Percentiles rank a stretch among this genome's conserved stretches.
Conservation (phyloP, 1,140 invertebrate species). For the Drosophila neocordata region DNA sequence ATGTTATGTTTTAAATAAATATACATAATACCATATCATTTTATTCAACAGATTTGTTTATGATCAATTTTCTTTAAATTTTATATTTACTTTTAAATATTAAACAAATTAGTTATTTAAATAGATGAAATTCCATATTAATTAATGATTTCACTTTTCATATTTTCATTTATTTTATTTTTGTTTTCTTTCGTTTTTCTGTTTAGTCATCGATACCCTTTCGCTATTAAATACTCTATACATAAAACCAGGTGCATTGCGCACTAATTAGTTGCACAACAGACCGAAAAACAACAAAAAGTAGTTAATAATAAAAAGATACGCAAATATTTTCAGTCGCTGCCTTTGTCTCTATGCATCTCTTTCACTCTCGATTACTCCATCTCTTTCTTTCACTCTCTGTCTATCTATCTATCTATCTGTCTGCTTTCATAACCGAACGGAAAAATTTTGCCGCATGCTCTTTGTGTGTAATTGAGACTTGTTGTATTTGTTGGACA, state of each 20-base stretch:
- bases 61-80: too few relatives aligned
- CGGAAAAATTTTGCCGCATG: conserved; percentile 34
- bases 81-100: too few relatives aligned
- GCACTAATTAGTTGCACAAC: conserved; percentile 80
- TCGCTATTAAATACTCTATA: conserved; percentile 13
- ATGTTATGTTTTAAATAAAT: too few relatives aligned
- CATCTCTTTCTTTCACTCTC: neutral
- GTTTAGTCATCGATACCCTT: conserved; percentile 2
- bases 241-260: conserved; percentile 65
- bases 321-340: conserved; percentile 68
- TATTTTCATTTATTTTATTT: neutral
- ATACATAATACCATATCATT: too few relatives aligned
- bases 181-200: neutral
- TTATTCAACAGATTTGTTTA: too few relatives aligned
- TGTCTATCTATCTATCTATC: neutral
- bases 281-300: conserved; percentile 63
- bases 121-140: neutral
- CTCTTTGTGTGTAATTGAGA: conserved; percentile 47
- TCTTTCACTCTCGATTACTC: neutral
- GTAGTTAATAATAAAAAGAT: conserved; percentile 63
- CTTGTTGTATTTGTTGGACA: conserved; percentile 18
- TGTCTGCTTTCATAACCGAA: conserved; percentile 60
- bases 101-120: neutral
- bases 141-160: neutral
- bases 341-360: neutral